Percentiles rank a stretch among this genome's conserved stretches.
phyloP scores from a whole-genome alignment of 30 jellyfish, hydroid and myxozoan species.

The Nemopilema nomurai region DNA sequence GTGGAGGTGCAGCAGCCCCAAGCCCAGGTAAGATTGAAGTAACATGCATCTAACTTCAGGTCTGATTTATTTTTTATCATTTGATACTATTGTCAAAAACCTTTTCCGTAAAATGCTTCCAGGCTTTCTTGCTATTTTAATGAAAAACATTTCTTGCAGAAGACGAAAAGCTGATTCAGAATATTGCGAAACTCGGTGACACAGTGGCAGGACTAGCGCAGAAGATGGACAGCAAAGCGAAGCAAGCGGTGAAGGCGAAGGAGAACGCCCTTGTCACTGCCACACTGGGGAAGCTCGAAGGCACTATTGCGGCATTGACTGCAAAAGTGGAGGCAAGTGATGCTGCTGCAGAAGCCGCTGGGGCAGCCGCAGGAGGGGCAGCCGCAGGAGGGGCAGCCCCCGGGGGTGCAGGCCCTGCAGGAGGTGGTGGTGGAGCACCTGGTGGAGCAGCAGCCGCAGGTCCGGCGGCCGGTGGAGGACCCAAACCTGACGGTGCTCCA shows the following conservation, averaged over 20 bases:
- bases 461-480: constrained; percentile 58
- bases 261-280: constrained; percentile 76
- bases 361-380: constrained; percentile 58
- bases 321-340: constrained; percentile 79
- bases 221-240: constrained; percentile 81
- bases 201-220: constrained; percentile 80
- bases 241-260: constrained; percentile 81
- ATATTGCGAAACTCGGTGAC: constrained; percentile 84
- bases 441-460: constrained; percentile 37
- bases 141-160: too few relatives aligned
- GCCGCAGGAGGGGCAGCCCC: constrained; percentile 58
- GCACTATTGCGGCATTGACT: constrained; percentile 75
- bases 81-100: not conserved
- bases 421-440: constrained; percentile 10
- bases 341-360: constrained; percentile 44
- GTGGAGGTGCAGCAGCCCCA: constrained; percentile 43
- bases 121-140: too few relatives aligned
- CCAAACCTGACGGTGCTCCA: constrained; percentile 44
- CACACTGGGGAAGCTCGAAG: constrained; percentile 74
- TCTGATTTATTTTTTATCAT: not conserved
- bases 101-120: not conserved
- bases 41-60: not conserved
- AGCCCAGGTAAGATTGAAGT: constrained; percentile 17
- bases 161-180: constrained; percentile 59
- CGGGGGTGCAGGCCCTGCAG: constrained; percentile 54